A percentile compares a stretch with the other conserved stretches of the same genome.
Conservation (phyloP, 2,888 invertebrate species). For the Ectemnius cavifrons region DNA sequence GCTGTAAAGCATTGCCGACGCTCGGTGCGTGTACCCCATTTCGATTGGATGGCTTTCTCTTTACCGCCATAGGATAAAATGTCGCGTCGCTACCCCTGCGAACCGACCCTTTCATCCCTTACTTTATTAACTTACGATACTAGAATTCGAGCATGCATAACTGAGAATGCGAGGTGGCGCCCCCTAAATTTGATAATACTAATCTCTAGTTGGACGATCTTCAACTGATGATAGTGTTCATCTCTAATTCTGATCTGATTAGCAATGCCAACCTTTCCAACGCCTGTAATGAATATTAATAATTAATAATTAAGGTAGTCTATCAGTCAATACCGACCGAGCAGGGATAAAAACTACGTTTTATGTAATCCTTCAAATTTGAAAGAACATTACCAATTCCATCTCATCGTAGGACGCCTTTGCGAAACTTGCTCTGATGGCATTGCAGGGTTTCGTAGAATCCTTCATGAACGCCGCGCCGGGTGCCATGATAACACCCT, state of each 20-base stretch:
- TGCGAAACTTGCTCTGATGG: constrained; percentile 86
- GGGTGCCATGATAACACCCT: constrained; percentile 85
- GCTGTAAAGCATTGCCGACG: neutral
- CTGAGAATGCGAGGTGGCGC: neutral
- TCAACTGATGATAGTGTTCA: constrained; percentile 59
- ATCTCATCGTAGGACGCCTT: constrained; percentile 84
- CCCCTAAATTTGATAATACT: constrained; percentile 19
- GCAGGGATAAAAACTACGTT: constrained; percentile 5
- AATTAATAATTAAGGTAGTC: too few relatives aligned
- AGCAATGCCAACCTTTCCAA: constrained; percentile 81
- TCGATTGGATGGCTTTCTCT: neutral
- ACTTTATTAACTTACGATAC: constrained; percentile 12
- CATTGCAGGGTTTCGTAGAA: constrained; percentile 82
- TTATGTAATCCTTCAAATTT: neutral
- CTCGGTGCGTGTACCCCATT: neutral
- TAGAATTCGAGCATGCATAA: neutral
- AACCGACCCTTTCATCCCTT: too few relatives aligned
- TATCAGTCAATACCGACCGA: too few relatives aligned
- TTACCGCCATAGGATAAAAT: neutral
- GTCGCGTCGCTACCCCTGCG: neutral
- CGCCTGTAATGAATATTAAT: constrained; percentile 73
- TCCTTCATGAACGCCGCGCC: constrained; percentile 87
- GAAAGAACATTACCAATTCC: constrained; percentile 77
- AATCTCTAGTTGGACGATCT: constrained; percentile 53
- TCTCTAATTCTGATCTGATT: constrained; percentile 81